A percentile compares a stretch with the other conserved stretches of the same genome.
These are phyloP conservation scores for Andrena flavipes DNA, from an alignment of 2,888 invertebrate genomes.

Conservation along the genomic window DNA sequence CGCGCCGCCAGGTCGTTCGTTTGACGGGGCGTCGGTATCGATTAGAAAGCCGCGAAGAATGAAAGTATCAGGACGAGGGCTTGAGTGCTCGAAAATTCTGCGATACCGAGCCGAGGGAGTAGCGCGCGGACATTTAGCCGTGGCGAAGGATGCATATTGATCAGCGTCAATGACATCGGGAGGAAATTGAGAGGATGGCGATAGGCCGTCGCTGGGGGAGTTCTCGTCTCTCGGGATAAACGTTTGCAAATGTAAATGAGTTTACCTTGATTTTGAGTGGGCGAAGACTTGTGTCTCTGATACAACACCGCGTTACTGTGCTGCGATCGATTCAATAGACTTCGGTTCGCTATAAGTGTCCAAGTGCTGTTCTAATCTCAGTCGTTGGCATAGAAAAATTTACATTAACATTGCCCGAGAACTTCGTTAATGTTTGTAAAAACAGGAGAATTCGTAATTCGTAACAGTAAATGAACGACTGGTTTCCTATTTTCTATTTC, in stretches of 20 bases:
- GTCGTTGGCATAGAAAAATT: too few species aligned
- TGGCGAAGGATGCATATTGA: constrained; percentile 8
- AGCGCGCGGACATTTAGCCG: constrained; percentile 3
- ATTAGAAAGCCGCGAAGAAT: constrained; percentile 58
- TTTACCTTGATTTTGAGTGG: constrained; percentile 1
- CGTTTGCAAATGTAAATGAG: constrained; percentile 5
- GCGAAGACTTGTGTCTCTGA: background rate
- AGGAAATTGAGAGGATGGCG: background rate
- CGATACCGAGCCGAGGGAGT: background rate
- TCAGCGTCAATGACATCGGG: constrained; percentile 4
- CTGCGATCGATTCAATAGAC: background rate
- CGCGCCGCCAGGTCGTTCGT: constrained; percentile 60
- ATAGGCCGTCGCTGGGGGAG: background rate
- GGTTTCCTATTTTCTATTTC: too few species aligned
- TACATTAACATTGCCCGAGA: too few species aligned
- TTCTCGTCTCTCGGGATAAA: background rate
- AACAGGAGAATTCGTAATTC: too few species aligned
- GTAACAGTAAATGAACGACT: too few species aligned
- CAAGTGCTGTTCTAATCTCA: too few species aligned
- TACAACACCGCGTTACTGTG: background rate
- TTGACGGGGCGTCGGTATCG: constrained; percentile 69
- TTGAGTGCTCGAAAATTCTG: constrained; percentile 31
- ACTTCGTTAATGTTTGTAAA: too few species aligned
- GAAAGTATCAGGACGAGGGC: constrained; percentile 25
- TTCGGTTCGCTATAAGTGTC: background rate